These are phyloP conservation scores for Diabrotica undecimpunctata DNA, from an alignment of 1,140 invertebrate genomes.

Conservation along the genomic window DNA sequence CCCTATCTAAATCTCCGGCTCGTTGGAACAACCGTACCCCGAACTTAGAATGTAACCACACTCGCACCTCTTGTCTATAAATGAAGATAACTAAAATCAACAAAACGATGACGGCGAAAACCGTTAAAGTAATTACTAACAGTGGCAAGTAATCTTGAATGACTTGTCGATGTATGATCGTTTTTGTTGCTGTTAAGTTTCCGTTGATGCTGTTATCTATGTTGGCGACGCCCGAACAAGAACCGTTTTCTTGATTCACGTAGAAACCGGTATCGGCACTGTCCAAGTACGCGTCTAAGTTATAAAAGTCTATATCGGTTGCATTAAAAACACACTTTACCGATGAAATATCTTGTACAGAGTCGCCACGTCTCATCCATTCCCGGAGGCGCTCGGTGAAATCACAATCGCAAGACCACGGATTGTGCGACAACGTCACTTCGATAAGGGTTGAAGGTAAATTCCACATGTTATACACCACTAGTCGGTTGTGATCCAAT, in stretches of 20 bases:
- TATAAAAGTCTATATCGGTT: conserved; percentile 56
- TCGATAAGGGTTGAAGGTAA: conserved; percentile 63
- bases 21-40: conserved; percentile 78
- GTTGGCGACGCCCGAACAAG: conserved; percentile 60
- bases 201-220: conserved; percentile 66
- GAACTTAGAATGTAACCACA: conserved; percentile 87
- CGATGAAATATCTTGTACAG: conserved; percentile 60
- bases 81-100: conserved; percentile 71
- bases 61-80: conserved; percentile 81
- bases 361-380: conserved; percentile 64
- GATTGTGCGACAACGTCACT: conserved; percentile 71
- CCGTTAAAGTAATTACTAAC: conserved; percentile 67
- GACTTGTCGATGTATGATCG: conserved; percentile 65
- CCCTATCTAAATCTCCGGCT: conserved; percentile 66
- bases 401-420: conserved; percentile 85
- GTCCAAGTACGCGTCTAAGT: conserved; percentile 54
- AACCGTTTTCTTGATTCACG: conserved; percentile 53
- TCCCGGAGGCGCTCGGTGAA: conserved; percentile 75
- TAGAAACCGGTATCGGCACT: conserved; percentile 57
- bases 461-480: conserved; percentile 72
- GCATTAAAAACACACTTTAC: conserved; percentile 62
- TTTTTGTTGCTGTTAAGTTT: conserved; percentile 65
- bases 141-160: conserved; percentile 77
- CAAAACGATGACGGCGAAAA: conserved; percentile 67
- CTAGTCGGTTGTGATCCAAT: conserved; percentile 75